Percentiles rank a stretch among this genome's conserved stretches.
phyloP scores from a whole-genome alignment of 2,113 vertebrate species.

The Corythornis madagascariensis region DNA sequence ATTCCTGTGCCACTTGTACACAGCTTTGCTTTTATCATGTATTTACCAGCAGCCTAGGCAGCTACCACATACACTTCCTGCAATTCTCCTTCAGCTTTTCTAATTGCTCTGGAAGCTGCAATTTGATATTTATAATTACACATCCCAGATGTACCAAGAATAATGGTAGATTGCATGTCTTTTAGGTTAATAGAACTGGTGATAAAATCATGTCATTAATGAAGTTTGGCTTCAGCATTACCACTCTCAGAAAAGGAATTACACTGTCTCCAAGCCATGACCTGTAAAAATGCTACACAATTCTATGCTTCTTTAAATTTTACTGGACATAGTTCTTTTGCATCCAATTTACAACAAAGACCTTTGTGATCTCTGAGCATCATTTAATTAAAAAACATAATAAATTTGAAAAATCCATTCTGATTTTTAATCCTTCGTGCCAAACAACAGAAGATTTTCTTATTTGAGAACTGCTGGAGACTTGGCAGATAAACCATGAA shows the following conservation, averaged over 20 bases:
- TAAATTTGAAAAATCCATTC: background rate
- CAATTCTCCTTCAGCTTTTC: background rate
- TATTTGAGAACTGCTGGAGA: background rate
- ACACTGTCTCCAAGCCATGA: background rate
- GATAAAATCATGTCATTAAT: slow-evolving; percentile 5
- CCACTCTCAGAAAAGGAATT: background rate
- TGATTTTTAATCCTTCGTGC: background rate
- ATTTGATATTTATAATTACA: background rate
- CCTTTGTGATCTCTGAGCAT: background rate
- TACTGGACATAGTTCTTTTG: background rate
- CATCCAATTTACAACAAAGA: background rate
- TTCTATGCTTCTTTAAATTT: background rate
- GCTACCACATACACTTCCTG: background rate
- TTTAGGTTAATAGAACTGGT: background rate
- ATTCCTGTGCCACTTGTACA: background rate
- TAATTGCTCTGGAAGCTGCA: background rate
- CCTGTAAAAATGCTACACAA: background rate
- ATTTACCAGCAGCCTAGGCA: background rate
- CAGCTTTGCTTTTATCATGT: background rate
- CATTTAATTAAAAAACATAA: background rate
- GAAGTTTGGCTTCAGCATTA: background rate
- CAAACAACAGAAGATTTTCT: background rate
- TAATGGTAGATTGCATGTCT: background rate
- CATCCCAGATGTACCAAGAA: background rate
- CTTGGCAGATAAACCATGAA: background rate